A percentile compares a stretch with the other conserved stretches of the same genome.
Conservation (phyloP, 2,113 vertebrate genomes). For the Mystacornis crossleyi region DNA sequence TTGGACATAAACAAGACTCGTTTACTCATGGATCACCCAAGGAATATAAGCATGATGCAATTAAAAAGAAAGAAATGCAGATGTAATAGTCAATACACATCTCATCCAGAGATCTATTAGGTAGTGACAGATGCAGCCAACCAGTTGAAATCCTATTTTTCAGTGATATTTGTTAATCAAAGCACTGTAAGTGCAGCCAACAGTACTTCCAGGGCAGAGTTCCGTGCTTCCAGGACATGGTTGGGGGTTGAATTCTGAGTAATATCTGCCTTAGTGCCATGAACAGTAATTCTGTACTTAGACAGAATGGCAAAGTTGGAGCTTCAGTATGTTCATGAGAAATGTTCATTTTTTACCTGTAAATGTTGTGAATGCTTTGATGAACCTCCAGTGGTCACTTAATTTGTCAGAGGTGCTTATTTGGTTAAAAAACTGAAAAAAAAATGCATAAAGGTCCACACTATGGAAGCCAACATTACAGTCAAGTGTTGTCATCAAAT, state of each 20-base stretch:
- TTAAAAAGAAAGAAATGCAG: background rate
- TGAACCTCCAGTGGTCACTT: background rate
- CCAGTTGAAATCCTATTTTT: background rate
- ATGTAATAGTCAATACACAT: background rate
- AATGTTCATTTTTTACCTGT: background rate
- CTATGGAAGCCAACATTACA: fast-evolving
- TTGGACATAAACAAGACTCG: background rate
- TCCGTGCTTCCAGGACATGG: background rate
- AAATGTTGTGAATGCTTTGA: background rate
- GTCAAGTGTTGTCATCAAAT: background rate
- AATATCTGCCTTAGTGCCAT: background rate
- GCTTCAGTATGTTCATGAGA: background rate
- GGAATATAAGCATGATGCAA: background rate
- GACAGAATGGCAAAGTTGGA: background rate
- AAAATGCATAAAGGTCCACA: background rate
- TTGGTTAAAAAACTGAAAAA: background rate
- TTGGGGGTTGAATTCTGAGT: background rate
- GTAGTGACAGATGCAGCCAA: background rate
- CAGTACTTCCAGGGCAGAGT: background rate
- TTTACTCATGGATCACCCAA: background rate
- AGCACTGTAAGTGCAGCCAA: background rate
- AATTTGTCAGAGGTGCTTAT: background rate
- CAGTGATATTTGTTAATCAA: background rate
- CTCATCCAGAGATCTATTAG: background rate
- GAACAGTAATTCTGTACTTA: background rate